Conservation (phyloP, 2,797 vertebrate species). For the Carapus acus region DNA sequence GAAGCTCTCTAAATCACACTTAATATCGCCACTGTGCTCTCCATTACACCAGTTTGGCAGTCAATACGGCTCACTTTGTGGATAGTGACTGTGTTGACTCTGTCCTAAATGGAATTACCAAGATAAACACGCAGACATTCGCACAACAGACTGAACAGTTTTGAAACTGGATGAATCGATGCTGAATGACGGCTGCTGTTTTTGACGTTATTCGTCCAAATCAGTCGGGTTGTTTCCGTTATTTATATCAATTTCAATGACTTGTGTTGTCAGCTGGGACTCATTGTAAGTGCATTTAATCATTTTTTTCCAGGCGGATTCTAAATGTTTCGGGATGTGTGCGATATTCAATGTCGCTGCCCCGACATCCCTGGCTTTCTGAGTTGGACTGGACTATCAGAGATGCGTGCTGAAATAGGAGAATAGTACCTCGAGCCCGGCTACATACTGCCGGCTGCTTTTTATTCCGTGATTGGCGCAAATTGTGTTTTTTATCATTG, state of each 20-base stretch:
- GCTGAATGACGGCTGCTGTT: slow-evolving; percentile 27
- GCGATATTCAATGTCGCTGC: slow-evolving; percentile 37
- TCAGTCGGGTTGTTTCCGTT: slow-evolving; percentile 32
- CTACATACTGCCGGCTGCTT: slow-evolving; percentile 33
- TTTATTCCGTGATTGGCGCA: slow-evolving; percentile 34
- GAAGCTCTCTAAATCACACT: slow-evolving; percentile 56
- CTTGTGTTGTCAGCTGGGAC: slow-evolving; percentile 29
- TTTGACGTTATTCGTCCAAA: slow-evolving; percentile 37
- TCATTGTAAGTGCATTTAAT: slow-evolving; percentile 23
- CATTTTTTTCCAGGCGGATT: slow-evolving; percentile 23
- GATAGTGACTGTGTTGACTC: slow-evolving; percentile 47
- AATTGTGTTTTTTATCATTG: slow-evolving; percentile 24
- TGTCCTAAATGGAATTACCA: slow-evolving; percentile 45
- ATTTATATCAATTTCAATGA: slow-evolving; percentile 34
- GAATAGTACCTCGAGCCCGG: slow-evolving; percentile 18
- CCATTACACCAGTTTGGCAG: slow-evolving; percentile 52
- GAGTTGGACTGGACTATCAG: slow-evolving; percentile 15
- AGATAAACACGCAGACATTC: slow-evolving; percentile 20
- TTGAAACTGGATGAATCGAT: slow-evolving; percentile 31
- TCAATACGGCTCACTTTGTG: slow-evolving; percentile 51
- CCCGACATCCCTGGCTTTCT: slow-evolving; percentile 22
- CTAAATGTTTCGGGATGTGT: slow-evolving; percentile 32
- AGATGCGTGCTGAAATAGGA: slow-evolving; percentile 23
- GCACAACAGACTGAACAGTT: slow-evolving; percentile 26
- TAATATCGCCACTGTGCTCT: slow-evolving; percentile 59